Conservation (phyloP, 2,797 vertebrate genomes). For the Macropus fuliginosus region DNA sequence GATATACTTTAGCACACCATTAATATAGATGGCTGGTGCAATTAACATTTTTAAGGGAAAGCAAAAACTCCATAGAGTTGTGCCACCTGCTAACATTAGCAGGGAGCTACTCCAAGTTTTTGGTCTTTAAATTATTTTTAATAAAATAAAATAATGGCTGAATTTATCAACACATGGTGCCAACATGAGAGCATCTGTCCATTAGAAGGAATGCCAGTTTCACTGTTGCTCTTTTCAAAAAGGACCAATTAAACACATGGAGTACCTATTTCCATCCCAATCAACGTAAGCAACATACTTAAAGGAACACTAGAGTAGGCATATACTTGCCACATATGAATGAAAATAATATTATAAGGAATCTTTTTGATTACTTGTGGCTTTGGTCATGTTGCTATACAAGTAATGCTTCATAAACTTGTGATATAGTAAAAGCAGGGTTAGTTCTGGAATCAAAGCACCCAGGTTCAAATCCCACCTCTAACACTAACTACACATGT, state of each 20-base stretch:
- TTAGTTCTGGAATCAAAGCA: background rate
- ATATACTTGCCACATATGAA: background rate
- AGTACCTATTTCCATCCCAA: background rate
- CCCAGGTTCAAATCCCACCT: background rate
- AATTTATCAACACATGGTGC: background rate
- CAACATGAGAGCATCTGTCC: background rate
- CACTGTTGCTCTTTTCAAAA: background rate
- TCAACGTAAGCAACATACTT: background rate
- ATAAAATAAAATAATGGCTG: background rate
- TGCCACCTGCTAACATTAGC: background rate
- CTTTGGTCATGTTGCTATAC: background rate
- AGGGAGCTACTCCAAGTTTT: background rate
- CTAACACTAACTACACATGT: background rate
- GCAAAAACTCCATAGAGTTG: background rate
- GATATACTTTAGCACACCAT: conserved; percentile 14
- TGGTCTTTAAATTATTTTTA: conserved; percentile 27
- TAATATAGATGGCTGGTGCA: background rate
- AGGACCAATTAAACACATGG: conserved; percentile 9
- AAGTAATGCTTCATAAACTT: background rate
- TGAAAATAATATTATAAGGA: background rate
- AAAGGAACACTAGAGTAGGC: background rate
- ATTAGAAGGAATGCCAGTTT: background rate
- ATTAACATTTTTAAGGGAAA: background rate
- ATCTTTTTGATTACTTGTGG: background rate
- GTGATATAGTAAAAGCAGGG: background rate